These are phyloP conservation scores for Palythoa heliodiscus DNA, from an alignment of 92 coral and sea anemone genomes.

Conservation along the genomic window DNA sequence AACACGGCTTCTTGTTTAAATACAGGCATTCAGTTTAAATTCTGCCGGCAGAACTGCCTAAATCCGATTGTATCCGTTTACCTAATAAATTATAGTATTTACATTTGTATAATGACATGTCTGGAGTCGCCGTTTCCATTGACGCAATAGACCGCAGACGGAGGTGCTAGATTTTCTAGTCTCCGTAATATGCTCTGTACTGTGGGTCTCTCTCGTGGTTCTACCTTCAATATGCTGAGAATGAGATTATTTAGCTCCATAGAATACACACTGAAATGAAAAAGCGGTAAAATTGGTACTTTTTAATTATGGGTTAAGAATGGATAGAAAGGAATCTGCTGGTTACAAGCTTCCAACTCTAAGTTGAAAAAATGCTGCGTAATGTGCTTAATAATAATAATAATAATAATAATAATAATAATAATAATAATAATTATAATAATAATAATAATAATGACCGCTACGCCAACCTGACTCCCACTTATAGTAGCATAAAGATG, in stretches of 20 bases:
- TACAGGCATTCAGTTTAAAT: not conserved
- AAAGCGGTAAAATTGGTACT: not conserved
- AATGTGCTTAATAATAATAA: no score
- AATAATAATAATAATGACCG: no score
- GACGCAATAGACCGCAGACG: slow-evolving; percentile 59
- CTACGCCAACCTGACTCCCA: no score
- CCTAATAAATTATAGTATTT: slow-evolving; percentile 4
- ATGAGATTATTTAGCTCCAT: slow-evolving; percentile 88
- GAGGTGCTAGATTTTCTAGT: slow-evolving; percentile 83
- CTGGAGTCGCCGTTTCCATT: slow-evolving; percentile 42
- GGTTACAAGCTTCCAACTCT: no score
- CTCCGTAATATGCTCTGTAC: slow-evolving; percentile 72
- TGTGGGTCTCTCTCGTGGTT: slow-evolving; percentile 83
- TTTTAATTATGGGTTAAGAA: not conserved
- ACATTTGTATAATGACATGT: slow-evolving; percentile 62
- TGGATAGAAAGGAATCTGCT: not conserved
- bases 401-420: no score
- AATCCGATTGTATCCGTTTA: not conserved
- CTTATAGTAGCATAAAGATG: no score
- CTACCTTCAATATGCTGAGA: slow-evolving; percentile 86
- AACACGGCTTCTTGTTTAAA: not conserved
- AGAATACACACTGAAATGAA: slow-evolving; percentile 76
- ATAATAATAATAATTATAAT: no score
- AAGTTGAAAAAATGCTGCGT: no score
- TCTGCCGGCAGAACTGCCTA: slow-evolving; percentile 19